Base-by-base conservation (phyloP, 23 tunicate species). In the Botrylloides violaceus region DNA sequence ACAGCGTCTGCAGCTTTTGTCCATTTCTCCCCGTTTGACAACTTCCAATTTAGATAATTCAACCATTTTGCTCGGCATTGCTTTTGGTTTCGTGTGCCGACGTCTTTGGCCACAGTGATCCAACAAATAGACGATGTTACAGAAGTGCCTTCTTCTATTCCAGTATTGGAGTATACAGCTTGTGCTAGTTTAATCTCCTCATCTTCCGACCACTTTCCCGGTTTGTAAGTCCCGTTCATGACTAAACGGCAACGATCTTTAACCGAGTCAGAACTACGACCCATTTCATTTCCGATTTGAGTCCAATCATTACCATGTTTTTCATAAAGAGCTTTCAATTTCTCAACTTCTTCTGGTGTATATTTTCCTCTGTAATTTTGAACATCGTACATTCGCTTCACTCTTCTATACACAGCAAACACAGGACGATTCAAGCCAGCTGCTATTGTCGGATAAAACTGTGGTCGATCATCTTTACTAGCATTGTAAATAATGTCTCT, bases 11-110 rank as follows among this genome's bases (percentile, higher is more conserved):
- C 90, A 3, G 24, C 66, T 59, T 83, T 90, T 32, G 90, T 82
- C 97, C 97, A 90, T 38, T 79, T 77, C 53, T 71, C 47, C 1
- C 97, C 97, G 7, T 72, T 58, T 27, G 57, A 20, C 74, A 66
- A 23, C 49, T 90, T 90, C 97, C 97, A 90, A 75, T 90, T 90
- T 32, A 90, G 59, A 62, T 83, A 90, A 70, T 90, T 79, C 59
- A 90, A 64, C 97, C 97, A 90, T 66, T 90, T 90, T 25, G 83
- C 83, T 1, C 97, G 81, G 39, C 97, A 90, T 74, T 90, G 97
- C 75, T 90, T 90, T 34, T 83, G 84, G 21, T 83, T 81, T 26
- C 97, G 58, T 2, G 81, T 90, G 48, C 72, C 71, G 12, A 90
- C 90, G 25, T 58, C 50, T 34, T 72, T 58, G 2, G 97, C 84